Conservation (phyloP, 2,888 invertebrate species). For the Parnassius glacialis region DNA sequence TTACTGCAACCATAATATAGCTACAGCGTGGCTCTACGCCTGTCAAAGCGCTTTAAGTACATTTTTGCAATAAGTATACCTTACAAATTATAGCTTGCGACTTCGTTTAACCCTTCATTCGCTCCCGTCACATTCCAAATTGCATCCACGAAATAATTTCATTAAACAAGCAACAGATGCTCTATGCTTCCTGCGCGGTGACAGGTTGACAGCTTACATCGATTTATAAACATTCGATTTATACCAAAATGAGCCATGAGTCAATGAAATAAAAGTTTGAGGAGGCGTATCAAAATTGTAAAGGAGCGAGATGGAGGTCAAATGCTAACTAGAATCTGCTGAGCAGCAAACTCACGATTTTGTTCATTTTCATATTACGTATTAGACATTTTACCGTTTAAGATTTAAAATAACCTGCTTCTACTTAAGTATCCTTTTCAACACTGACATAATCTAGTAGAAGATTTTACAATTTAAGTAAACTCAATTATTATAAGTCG, state of each 20-base stretch:
- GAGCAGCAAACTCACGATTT: constrained; percentile 43
- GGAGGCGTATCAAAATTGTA: not conserved
- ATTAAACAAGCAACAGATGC: constrained; percentile 47
- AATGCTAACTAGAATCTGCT: constrained; percentile 53
- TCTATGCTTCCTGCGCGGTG: constrained; percentile 48
- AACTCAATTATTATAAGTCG: no score
- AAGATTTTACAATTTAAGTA: not conserved
- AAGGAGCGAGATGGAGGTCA: constrained; percentile 42
- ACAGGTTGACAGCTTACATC: constrained; percentile 45
- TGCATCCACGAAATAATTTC: constrained; percentile 57
- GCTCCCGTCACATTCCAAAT: constrained; percentile 35
- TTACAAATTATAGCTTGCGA: not conserved
- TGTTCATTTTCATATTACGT: constrained; percentile 24
- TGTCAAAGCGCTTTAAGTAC: no score
- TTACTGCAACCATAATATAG: no score
- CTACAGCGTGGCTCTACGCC: no score
- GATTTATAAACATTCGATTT: constrained; percentile 18
- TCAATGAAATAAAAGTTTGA: not conserved
- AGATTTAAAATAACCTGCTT: constrained; percentile 9
- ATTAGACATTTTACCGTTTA: constrained; percentile 15
- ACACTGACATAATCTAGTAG: constrained; percentile 12
- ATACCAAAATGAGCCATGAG: constrained; percentile 12
- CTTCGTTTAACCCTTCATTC: constrained; percentile 32
- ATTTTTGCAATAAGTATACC: not conserved
- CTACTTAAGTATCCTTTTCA: constrained; percentile 4